phyloP scores from a whole-genome alignment of 2,113 vertebrate species.

The Tringa solitaria region DNA sequence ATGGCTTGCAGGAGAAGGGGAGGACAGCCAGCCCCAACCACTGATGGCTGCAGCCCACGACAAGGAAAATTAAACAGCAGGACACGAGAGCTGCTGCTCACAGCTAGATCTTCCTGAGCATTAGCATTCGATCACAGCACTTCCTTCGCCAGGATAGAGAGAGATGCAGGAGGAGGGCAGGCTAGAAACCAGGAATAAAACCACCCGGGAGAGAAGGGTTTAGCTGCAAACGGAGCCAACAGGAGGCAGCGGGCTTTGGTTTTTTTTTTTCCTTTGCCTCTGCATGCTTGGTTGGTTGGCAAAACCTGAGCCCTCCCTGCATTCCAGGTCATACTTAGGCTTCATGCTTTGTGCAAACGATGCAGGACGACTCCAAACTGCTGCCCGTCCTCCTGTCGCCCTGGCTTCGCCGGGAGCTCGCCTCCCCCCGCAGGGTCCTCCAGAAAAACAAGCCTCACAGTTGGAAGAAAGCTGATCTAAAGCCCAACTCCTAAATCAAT shows the following conservation, averaged over 20 bases:
- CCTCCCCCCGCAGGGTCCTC: neutral
- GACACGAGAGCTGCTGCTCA: neutral
- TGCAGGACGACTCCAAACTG: neutral
- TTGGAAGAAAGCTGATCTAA: neutral
- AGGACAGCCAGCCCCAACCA: neutral
- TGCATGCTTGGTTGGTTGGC: neutral
- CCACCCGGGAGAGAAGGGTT: no score
- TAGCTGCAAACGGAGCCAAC: neutral
- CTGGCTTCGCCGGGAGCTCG: neutral
- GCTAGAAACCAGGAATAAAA: neutral
- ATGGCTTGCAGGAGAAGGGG: no score
- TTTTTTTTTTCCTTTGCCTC: neutral
- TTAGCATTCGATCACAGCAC: neutral
- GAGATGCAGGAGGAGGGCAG: neutral
- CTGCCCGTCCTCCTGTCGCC: neutral
- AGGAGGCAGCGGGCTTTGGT: neutral
- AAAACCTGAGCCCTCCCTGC: neutral
- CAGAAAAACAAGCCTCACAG: neutral
- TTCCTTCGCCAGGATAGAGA: neutral
- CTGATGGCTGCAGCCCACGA: rapidly evolving
- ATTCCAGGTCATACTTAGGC: neutral
- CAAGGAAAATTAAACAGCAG: neutral
- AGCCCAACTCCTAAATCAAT: neutral
- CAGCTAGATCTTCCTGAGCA: neutral
- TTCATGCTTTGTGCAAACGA: neutral